Conservation (phyloP, 2,113 vertebrate genomes). For the Hippopotamus amphibius region DNA sequence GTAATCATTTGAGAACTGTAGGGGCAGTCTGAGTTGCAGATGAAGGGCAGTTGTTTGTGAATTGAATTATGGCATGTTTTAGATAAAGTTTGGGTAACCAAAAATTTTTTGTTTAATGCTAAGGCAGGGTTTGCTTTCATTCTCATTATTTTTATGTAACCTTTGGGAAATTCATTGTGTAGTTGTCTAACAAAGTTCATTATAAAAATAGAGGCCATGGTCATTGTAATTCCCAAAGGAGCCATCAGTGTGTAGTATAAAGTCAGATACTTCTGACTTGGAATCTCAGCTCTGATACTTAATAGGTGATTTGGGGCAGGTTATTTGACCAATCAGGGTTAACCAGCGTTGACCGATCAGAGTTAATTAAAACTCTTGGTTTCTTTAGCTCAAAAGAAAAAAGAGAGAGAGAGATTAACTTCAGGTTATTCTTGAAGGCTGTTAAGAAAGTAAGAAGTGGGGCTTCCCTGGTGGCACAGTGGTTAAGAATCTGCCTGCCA, state of each 20-base stretch:
- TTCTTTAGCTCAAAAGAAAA: background rate
- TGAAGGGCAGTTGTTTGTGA: constrained; percentile 66
- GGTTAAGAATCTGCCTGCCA: too few relatives aligned
- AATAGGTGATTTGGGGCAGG: constrained; percentile 26
- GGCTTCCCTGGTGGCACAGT: too few relatives aligned
- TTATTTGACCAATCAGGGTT: constrained; percentile 18
- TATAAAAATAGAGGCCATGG: constrained; percentile 1
- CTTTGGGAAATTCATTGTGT: constrained; percentile 44
- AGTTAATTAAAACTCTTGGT: constrained; percentile 6
- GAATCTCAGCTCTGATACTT: constrained; percentile 54
- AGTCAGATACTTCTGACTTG: constrained; percentile 7
- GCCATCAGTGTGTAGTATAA: background rate
- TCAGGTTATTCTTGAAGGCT: constrained; percentile 22
- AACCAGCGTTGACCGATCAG: too few relatives aligned
- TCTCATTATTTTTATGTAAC: constrained; percentile 37
- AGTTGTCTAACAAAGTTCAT: background rate
- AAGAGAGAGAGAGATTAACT: background rate
- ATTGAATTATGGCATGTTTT: constrained; percentile 60
- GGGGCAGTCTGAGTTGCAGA: constrained; percentile 27
- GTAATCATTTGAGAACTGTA: constrained; percentile 64
- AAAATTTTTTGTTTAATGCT: background rate
- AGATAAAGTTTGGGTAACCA: constrained; percentile 40
- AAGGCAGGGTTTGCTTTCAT: constrained; percentile 26
- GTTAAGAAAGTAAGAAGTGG: constrained; percentile 43
- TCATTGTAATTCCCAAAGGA: background rate